These are phyloP conservation scores for Limosa lapponica DNA, from an alignment of 2,797 vertebrate species.

Conservation along the genomic window DNA sequence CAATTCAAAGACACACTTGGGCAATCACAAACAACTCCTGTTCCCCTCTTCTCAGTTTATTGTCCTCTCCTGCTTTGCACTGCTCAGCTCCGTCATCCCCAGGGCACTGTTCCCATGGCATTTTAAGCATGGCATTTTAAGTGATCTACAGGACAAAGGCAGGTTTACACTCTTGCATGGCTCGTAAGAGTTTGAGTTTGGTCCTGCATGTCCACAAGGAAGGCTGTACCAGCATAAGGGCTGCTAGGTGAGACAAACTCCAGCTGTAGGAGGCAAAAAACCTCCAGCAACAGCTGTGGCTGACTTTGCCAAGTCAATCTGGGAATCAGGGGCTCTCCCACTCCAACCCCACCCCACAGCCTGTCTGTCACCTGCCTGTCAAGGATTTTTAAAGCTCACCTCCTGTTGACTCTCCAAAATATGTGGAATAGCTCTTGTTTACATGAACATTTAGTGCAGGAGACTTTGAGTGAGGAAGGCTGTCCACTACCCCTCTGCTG, in stretches of 20 bases:
- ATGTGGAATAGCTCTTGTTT: neutral
- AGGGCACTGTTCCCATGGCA: neutral
- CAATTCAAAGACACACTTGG: neutral
- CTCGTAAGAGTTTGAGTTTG: rapidly evolving
- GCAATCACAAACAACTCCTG: neutral
- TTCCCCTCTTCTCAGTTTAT: neutral
- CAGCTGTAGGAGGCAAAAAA: neutral
- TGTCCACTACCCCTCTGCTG: neutral
- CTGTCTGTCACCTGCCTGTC: neutral
- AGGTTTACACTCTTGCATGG: neutral
- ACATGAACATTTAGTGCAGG: neutral
- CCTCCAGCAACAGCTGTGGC: neutral
- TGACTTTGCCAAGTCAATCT: neutral
- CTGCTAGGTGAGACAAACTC: neutral
- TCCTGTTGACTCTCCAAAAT: neutral
- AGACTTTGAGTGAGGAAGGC: neutral
- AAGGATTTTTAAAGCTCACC: neutral
- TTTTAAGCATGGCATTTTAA: neutral
- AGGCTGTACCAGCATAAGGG: neutral
- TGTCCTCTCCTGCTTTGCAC: neutral
- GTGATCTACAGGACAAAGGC: neutral
- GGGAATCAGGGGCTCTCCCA: neutral
- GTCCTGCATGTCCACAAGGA: neutral
- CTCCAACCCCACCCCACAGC: neutral
- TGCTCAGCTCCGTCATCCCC: neutral